Conservation (phyloP, 2,797 vertebrate species). For the Capromys pilorides region DNA sequence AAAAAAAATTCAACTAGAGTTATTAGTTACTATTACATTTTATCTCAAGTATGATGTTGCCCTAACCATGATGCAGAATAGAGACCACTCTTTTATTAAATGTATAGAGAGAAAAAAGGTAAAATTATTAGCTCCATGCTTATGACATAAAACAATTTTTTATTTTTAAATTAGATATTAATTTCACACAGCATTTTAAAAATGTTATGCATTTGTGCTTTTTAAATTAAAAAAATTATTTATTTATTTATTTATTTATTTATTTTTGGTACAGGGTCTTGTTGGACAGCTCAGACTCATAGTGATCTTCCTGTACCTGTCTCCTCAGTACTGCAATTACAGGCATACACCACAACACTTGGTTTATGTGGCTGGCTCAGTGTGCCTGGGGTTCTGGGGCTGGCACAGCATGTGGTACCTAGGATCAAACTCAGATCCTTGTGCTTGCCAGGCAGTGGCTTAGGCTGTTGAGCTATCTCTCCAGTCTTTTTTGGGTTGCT, state of each 20-base stretch:
- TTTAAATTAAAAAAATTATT: too few relatives aligned
- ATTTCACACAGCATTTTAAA: not conserved
- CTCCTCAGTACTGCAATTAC: too few relatives aligned
- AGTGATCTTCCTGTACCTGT: too few relatives aligned
- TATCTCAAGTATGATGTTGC: constrained; percentile 20
- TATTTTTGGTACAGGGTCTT: not conserved
- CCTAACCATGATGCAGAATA: constrained; percentile 64
- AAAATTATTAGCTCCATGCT: not conserved
- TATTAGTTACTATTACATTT: constrained; percentile 46
- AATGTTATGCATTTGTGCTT: not conserved
- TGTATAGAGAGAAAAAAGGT: not conserved
- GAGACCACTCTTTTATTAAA: not conserved
- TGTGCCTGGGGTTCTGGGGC: too few relatives aligned
- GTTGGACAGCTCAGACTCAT: too few relatives aligned
- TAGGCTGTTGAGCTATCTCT: too few relatives aligned
- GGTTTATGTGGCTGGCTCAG: too few relatives aligned
- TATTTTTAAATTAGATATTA: not conserved
- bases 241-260: not conserved
- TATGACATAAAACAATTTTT: not conserved
- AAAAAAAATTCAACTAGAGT: not conserved
- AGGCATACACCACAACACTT: too few relatives aligned
- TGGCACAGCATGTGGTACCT: too few relatives aligned
- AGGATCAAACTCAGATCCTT: too few relatives aligned
- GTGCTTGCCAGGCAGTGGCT: too few relatives aligned
- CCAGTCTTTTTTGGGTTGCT: too few relatives aligned